Percentiles rank a stretch among this genome's conserved stretches.
phyloP scores from a whole-genome alignment of 2,888 invertebrate genomes.

The Miltochrista miniata region DNA sequence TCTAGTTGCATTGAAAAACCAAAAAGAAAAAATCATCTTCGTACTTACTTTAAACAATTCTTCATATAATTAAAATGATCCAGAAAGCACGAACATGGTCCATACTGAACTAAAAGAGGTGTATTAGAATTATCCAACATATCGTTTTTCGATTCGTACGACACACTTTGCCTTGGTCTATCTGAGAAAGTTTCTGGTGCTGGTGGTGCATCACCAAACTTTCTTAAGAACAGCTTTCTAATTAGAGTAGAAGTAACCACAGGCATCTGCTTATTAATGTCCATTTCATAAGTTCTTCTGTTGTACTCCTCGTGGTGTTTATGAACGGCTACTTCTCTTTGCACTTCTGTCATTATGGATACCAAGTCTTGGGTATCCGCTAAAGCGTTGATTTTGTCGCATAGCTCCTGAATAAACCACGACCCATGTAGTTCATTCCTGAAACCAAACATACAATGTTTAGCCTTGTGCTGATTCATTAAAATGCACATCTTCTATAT shows the following conservation, averaged over 20 bases:
- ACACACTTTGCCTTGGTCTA: neutral
- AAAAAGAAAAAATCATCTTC: no score
- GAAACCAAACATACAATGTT: neutral
- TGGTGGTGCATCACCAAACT: conserved; percentile 30
- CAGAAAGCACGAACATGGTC: conserved; percentile 51
- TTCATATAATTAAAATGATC: conserved; percentile 54
- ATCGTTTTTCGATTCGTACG: conserved; percentile 24
- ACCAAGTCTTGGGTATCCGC: conserved; percentile 54
- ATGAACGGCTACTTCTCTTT: conserved; percentile 62
- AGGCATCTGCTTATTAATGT: conserved; percentile 59
- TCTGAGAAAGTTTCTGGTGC: conserved; percentile 10
- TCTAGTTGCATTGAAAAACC: no score
- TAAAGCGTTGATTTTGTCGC: conserved; percentile 54
- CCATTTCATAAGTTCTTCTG: conserved; percentile 41
- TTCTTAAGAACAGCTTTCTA: conserved; percentile 56
- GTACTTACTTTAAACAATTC: conserved; percentile 51
- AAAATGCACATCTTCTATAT: no score
- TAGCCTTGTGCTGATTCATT: no score
- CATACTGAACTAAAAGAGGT: conserved; percentile 41
- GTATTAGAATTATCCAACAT: conserved; percentile 38
- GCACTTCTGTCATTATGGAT: conserved; percentile 63
- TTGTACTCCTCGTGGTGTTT: conserved; percentile 48
- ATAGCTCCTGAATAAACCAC: conserved; percentile 71
- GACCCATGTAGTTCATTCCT: conserved; percentile 46
- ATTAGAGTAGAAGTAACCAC: conserved; percentile 57